Conservation (phyloP, 2,888 invertebrate species). For the Drosophila acutilabella region DNA sequence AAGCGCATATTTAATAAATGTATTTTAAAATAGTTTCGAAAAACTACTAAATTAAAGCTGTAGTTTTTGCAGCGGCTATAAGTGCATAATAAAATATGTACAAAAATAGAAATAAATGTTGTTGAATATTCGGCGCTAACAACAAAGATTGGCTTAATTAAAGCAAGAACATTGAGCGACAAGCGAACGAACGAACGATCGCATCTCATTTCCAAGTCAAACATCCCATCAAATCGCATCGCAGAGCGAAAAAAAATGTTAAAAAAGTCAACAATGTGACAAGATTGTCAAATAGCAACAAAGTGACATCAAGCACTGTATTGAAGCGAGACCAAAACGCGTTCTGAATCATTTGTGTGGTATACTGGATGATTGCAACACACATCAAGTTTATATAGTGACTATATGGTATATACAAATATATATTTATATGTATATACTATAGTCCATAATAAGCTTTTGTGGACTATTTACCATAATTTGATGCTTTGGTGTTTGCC, state of each 20-base stretch:
- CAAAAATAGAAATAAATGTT: conserved; percentile 13
- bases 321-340: conserved; percentile 50
- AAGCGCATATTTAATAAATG: no score
- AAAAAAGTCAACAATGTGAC: conserved; percentile 60
- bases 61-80: conserved; percentile 6
- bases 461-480: conserved; percentile 25
- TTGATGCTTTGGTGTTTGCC: conserved; percentile 37
- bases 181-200: conserved; percentile 26
- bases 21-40: background rate
- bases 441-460: conserved; percentile 14
- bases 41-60: background rate
- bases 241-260: background rate
- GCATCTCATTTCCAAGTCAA: conserved; percentile 65
- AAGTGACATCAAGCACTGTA: conserved; percentile 59
- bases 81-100: conserved; percentile 17
- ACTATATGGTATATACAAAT: background rate
- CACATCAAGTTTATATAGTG: background rate
- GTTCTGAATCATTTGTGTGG: conserved; percentile 46
- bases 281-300: conserved; percentile 72
- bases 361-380: conserved; percentile 4
- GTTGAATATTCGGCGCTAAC: conserved; percentile 41
- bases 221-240: conserved; percentile 41
- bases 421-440: conserved; percentile 1
- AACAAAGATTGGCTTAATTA: conserved; percentile 60
- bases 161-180: conserved; percentile 32